A percentile compares a stretch with the other conserved stretches of the same genome.
Evolutionary conservation across 2,113 vertebrate species (phyloP).

Genomic region (Chitala chitala): DNA sequence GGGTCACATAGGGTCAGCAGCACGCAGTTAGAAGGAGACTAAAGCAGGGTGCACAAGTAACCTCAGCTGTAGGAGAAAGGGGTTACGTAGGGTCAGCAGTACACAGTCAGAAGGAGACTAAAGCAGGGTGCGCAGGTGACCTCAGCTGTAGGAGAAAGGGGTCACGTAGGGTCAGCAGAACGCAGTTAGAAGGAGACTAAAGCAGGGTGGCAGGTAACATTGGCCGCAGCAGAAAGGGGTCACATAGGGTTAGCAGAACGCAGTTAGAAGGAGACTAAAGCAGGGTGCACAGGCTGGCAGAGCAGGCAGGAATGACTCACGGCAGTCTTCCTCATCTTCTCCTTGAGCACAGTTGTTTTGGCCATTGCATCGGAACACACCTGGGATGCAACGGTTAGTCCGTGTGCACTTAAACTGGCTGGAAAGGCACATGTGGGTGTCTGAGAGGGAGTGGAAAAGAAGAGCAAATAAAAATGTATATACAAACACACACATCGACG

Average conservation of each 20-base stretch:
- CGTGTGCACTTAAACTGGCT: conserved; percentile 96
- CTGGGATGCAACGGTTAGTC: conserved; percentile 90
- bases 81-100: neutral
- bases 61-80: conserved; percentile 70
- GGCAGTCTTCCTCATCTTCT: conserved; percentile 93
- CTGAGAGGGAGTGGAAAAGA: conserved; percentile 56
- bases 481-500: neutral
- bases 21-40: neutral
- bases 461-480: no score
- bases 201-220: no score
- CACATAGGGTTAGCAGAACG: neutral
- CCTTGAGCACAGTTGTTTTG: conserved; percentile 93
- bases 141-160: neutral
- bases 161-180: neutral
- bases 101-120: neutral
- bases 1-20: neutral
- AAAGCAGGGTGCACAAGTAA: conserved; percentile 84
- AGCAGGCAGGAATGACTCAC: conserved; percentile 64
- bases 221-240: neutral
- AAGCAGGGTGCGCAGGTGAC: conserved; percentile 3
- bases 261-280: neutral
- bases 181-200: no score
- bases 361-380: conserved; percentile 92
- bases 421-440: conserved; percentile 91
- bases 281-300: neutral